Conservation (phyloP, 2,797 vertebrate genomes). For the Aythya fuligula region DNA sequence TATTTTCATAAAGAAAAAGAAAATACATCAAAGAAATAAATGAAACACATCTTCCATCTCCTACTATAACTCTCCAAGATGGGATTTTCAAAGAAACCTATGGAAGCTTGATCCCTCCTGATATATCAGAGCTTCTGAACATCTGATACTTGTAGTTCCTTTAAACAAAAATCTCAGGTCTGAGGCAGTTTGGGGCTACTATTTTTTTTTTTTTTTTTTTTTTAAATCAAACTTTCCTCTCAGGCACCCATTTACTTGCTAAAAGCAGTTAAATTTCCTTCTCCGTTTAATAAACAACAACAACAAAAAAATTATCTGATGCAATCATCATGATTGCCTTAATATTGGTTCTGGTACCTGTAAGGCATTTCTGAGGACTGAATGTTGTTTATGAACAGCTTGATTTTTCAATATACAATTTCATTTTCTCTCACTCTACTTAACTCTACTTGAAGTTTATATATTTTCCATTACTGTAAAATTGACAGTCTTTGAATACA, state of each 20-base stretch:
- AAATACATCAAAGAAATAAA: not conserved
- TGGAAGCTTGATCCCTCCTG: not conserved
- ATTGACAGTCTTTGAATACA: conserved; percentile 7
- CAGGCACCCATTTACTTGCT: not conserved
- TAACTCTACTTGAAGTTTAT: conserved; percentile 47
- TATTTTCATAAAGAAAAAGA: not conserved
- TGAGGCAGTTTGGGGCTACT: not conserved
- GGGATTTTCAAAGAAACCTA: not conserved
- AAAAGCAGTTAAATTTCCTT: not conserved
- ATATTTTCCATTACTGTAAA: conserved; percentile 9
- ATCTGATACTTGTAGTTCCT: not conserved
- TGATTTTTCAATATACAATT: conserved; percentile 40
- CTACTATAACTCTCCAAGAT: not conserved
- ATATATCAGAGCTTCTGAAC: not conserved
- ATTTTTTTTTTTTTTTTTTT: not conserved
- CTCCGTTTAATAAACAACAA: conserved; percentile 20
- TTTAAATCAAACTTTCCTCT: not conserved
- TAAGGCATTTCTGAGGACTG: not conserved
- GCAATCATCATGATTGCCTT: conserved; percentile 3
- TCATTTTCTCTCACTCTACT: conserved; percentile 37
- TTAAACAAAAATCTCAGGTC: not conserved
- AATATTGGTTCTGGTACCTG: conserved; percentile 25
- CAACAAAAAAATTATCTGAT: not conserved
- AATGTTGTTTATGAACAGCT: conserved; percentile 22
- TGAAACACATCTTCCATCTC: not conserved